Evolutionary conservation across 2,888 invertebrate genomes (phyloP).

Genomic region (Criorhina ranunculi): DNA sequence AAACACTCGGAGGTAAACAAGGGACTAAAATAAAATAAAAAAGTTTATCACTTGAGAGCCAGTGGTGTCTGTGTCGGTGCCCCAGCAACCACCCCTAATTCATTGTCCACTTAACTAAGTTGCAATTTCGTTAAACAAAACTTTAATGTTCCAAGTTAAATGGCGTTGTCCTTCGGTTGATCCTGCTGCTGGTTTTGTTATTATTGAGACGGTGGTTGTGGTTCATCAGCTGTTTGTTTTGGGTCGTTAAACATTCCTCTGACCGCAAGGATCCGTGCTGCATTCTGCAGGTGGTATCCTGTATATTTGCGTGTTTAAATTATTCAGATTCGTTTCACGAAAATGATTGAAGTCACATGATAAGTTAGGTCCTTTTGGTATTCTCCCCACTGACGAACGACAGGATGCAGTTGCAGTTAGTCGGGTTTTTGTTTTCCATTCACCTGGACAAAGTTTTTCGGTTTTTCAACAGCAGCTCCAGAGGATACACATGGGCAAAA

Average conservation of each 20-base stretch:
- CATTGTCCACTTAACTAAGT: conserved; percentile 49
- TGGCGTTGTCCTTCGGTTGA: conserved; percentile 24
- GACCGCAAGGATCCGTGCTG: conserved; percentile 13
- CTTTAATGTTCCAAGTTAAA: conserved; percentile 58
- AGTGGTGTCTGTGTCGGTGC: not conserved
- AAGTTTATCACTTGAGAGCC: conserved; percentile 31
- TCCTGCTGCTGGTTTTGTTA: conserved; percentile 28
- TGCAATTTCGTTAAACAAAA: conserved; percentile 61
- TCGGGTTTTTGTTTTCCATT: conserved; percentile 50
- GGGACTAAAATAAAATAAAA: conserved; percentile 39
- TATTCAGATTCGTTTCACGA: conserved; percentile 69
- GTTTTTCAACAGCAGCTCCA: not conserved
- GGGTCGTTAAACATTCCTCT: conserved; percentile 45
- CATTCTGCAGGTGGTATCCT: conserved; percentile 8
- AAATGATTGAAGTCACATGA: conserved; percentile 73
- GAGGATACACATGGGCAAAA: conserved; percentile 12
- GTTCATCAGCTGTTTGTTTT: conserved; percentile 57
- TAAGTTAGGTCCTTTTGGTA: conserved; percentile 43
- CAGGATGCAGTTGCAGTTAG: conserved; percentile 33
- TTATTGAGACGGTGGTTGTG: conserved; percentile 37
- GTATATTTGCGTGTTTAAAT: conserved; percentile 38
- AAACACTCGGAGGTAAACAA: conserved; percentile 34
- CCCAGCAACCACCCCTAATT: conserved; percentile 19
- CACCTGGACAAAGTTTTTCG: conserved; percentile 56
- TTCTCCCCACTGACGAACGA: conserved; percentile 22